Percentiles rank a stretch among this genome's conserved stretches.
Evolutionary conservation across 2,113 vertebrate genomes (phyloP).

Genomic region (Thymallus thymallus): DNA sequence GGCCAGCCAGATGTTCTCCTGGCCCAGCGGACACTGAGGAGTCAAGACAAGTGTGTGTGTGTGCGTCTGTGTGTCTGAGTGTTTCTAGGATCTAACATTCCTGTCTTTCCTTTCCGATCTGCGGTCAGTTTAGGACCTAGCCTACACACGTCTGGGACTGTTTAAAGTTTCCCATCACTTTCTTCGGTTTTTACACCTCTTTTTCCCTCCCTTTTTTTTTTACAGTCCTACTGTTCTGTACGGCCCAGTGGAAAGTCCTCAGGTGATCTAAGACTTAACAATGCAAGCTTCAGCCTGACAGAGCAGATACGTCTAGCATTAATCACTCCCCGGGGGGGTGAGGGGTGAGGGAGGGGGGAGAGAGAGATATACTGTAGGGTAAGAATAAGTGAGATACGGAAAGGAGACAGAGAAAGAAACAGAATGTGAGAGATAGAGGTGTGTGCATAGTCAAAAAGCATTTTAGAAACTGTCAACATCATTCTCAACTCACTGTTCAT

Average conservation of each 20-base stretch:
- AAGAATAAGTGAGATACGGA: background rate
- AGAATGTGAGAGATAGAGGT: background rate
- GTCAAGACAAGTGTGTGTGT: conserved; percentile 17
- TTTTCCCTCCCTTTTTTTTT: background rate
- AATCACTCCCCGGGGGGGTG: no score
- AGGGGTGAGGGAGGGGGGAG: background rate
- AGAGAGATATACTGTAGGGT: background rate
- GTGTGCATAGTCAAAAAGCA: background rate
- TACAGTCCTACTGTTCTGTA: no score
- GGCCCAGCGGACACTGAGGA: conserved; percentile 33
- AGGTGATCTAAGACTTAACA: no score
- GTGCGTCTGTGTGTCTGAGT: background rate
- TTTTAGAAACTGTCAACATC: no score
- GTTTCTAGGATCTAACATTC: conserved; percentile 28
- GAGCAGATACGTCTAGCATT: no score
- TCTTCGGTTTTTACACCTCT: background rate
- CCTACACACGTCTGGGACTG: background rate
- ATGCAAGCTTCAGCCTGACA: no score
- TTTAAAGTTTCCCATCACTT: background rate
- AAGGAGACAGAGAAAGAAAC: background rate
- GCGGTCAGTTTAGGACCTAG: background rate
- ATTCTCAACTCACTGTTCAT: no score
- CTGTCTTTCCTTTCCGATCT: background rate
- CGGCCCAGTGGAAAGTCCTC: no score
- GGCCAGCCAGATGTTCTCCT: conserved; percentile 40